phyloP scores from a whole-genome alignment of 2,888 invertebrate species.

The Eilema depressum region DNA sequence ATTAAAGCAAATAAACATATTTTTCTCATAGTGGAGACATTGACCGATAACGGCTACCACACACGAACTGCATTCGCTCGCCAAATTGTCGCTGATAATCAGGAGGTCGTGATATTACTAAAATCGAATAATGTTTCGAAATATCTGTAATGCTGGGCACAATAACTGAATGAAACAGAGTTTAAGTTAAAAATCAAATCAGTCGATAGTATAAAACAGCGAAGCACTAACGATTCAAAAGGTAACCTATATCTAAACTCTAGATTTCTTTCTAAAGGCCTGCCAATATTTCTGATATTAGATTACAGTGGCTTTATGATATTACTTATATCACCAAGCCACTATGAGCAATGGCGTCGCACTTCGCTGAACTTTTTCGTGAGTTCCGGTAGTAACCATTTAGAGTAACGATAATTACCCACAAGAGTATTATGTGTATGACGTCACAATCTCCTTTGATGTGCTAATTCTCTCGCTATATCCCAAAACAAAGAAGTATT shows the following conservation, averaged over 20 bases:
- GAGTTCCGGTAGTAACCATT: slow-evolving; percentile 19
- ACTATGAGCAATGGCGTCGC: slow-evolving; percentile 34
- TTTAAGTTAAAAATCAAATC: no score
- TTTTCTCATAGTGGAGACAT: neutral
- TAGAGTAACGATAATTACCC: slow-evolving; percentile 35
- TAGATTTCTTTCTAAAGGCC: no score
- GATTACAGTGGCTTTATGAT: neutral
- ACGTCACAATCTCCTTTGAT: slow-evolving; percentile 64
- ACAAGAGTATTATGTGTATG: slow-evolving; percentile 27
- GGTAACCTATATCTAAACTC: no score
- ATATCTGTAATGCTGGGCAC: no score
- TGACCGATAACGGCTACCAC: neutral
- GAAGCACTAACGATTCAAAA: no score
- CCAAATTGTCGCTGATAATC: no score
- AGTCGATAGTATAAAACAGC: no score
- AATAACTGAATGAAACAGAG: no score
- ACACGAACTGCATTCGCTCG: neutral
- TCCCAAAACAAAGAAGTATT: slow-evolving; percentile 67
- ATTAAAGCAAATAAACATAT: neutral
- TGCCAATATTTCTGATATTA: no score
- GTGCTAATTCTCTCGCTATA: slow-evolving; percentile 66
- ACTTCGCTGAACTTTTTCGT: neutral
- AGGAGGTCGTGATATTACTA: no score
- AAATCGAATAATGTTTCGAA: no score
- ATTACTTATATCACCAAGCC: neutral